Conservation (phyloP, 2,797 vertebrate species). For the Poliocrania exsul region DNA sequence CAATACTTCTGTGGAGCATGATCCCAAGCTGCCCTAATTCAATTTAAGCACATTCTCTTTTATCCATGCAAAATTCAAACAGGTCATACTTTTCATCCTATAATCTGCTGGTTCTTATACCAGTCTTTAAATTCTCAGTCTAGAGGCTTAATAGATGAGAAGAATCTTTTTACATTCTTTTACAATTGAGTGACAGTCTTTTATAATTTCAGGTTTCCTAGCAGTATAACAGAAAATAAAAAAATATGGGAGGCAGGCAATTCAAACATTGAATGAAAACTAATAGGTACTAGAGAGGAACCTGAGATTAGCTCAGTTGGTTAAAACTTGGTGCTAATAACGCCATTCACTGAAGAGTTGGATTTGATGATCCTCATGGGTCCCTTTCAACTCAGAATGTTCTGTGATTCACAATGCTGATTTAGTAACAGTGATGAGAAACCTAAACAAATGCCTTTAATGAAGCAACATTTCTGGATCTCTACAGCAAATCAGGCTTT, state of each 20-base stretch:
- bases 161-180: not conserved
- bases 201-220: not conserved
- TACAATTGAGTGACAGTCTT: not conserved
- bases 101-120: slow-evolving; percentile 9
- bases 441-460: not conserved
- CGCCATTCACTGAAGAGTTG: not conserved
- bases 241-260: not conserved
- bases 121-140: not conserved
- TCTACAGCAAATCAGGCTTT: not conserved
- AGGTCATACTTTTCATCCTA: slow-evolving; percentile 17
- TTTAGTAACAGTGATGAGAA: not conserved
- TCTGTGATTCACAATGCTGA: not conserved
- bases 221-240: not conserved
- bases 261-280: not conserved
- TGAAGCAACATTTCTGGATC: not conserved
- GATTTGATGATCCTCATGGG: not conserved
- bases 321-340: not conserved
- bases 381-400: not conserved
- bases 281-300: not conserved
- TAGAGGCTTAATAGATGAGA: not conserved
- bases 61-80: slow-evolving; percentile 16
- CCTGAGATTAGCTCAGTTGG: not conserved
- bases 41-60: slow-evolving; percentile 9
- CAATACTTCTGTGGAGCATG: not conserved
- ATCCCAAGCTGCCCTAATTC: not conserved